Base-by-base conservation (phyloP, 2,888 invertebrate species). In the Rhagophthalmus giganteus region DNA sequence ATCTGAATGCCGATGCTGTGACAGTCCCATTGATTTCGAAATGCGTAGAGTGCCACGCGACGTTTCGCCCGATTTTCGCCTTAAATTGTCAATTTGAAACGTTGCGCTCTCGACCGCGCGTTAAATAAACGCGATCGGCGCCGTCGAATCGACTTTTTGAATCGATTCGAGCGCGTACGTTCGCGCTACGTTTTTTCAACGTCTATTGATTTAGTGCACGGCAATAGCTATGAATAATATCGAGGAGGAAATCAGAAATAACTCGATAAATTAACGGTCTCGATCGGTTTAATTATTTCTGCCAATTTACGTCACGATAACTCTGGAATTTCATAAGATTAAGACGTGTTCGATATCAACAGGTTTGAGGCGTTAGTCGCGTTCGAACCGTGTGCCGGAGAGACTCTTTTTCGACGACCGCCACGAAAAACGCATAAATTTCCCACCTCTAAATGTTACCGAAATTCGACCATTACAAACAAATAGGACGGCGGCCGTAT, bases 1-100 rank as follows among this genome's bases (percentile, higher is more conserved):
- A 56, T 60, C 51, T 58, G 48, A 54, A 53, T 55, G 56, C 27
- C 39, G 28, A 41, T 49, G 35, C 42, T 38, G 41, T 27, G 40
- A 48, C 54, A 35, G 40, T n/a, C 35, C 25, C 31, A 38, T n/a
- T 9, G 50, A 42, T 27, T 27, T 37, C 28, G 30, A 27, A 33
- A 31, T 10, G 24, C 7, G 2, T 16, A 20, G 40, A 31, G 15
- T 6, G 40, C n/a, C n/a, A n/a, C n/a, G n/a, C n/a, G n/a, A n/a
- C n/a, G n/a, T n/a, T n/a, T n/a, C n/a, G n/a, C n/a, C n/a, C n/a
- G n/a, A n/a, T n/a, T n/a, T n/a, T n/a, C n/a, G n/a, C n/a, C n/a
- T n/a, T n/a, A n/a, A n/a, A n/a, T n/a, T n/a, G n/a, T n/a, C n/a
- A n/a, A n/a, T n/a, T n/a, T n/a, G n/a, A n/a, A n/a, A n/a, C n/a